Evolutionary conservation across 2,113 vertebrate genomes (phyloP), one percentile per base, ranked within the genome.

Genomic region (Xerus inauris): DNA sequence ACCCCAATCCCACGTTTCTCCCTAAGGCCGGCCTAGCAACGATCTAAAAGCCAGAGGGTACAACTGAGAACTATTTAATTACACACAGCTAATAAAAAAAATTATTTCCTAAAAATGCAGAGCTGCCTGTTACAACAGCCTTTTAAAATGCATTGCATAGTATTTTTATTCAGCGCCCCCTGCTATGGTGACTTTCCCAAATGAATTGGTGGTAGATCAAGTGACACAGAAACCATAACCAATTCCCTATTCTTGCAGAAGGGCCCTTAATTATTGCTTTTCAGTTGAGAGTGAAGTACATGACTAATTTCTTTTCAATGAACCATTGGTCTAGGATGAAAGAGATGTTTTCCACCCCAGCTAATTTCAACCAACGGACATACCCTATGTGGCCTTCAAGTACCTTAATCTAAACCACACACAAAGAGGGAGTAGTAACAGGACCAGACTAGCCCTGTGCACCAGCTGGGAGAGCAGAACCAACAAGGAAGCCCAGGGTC

Each of bases 281-380:
- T 95, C 67, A 3, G 30, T 12, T 54, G 6, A 71, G 77, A 90
- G 22, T 20, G 19, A 95, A 86, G 77, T 38, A 51, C 62, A 40
- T 38, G 82, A 93, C 64, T 91, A 65, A 75, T 86, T 82, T 90
- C 72, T 96, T 95, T 64, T 91, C 93, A 75, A n/a, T 47, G 65
- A 89, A 65, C 47, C 59, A 88, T 5, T n/a, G 79, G 51, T 14
- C 83, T 62, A 9, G 30, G 87, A 62, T 54, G 35, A 94, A 87
- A 87, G 89, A 20, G 64, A 13, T 1, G 6, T 64, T 94, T 91
- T 72, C 94, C 28, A 72, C 20, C 71, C 38, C 11, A 45, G 57
- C 51, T 89, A 20, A 84, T 75, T 94, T 77, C 73, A 89, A 24
- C 51, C 30, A 69, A 47, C n/a, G 76, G 42, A 47, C 54, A 51